These are phyloP conservation scores for Pollimyrus isidori DNA, from an alignment of 2,113 vertebrate genomes.

Conservation along the genomic window DNA sequence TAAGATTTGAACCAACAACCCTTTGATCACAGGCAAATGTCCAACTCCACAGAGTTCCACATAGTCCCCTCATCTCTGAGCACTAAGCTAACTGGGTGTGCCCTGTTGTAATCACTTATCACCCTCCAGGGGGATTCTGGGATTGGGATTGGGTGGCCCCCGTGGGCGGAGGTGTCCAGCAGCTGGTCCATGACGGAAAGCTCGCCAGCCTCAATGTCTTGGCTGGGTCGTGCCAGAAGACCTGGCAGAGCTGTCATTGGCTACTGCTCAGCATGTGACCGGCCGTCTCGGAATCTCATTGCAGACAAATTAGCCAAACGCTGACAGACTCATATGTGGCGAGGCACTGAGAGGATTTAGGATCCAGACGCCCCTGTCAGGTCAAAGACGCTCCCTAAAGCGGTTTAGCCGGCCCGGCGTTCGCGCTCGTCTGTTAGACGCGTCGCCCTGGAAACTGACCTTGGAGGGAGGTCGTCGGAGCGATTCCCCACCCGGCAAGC, in stretches of 20 bases:
- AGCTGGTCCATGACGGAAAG: not conserved
- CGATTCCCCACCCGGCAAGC: not conserved
- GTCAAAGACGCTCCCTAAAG: not conserved
- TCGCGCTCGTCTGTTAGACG: not conserved
- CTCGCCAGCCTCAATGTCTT: not conserved
- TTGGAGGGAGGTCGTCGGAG: not conserved
- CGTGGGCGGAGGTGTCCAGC: not conserved
- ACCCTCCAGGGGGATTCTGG: not conserved
- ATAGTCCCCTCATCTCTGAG: not conserved
- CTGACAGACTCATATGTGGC: not conserved
- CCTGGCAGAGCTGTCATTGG: not conserved
- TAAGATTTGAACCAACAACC: not conserved
- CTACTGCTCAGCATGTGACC: not conserved
- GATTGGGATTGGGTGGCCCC: not conserved
- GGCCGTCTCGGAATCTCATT: not conserved
- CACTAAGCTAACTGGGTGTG: not conserved
- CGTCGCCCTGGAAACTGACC: not conserved
- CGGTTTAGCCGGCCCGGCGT: not conserved
- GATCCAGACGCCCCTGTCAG: not conserved
- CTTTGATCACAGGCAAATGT: not conserved
- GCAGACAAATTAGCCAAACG: not conserved
- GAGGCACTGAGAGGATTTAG: not conserved
- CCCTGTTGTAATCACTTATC: not conserved
- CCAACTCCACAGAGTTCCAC: not conserved
- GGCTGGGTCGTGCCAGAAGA: not conserved